Conservation (phyloP, 2,797 vertebrate genomes). For the Malacoctenus gilli region DNA sequence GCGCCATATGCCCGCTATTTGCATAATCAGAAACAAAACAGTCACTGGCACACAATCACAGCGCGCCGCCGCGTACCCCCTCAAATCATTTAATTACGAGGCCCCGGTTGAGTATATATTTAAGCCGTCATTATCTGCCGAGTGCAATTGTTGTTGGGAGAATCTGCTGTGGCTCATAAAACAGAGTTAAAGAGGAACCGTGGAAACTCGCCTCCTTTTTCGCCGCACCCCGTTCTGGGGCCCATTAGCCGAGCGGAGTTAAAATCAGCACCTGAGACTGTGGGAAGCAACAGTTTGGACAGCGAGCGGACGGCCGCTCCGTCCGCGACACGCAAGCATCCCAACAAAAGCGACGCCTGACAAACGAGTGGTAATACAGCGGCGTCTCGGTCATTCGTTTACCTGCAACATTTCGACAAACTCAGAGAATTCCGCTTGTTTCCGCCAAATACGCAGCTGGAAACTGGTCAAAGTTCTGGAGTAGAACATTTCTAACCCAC, state of each 20-base stretch:
- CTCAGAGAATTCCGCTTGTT: too few species aligned
- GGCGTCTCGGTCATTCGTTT: too few species aligned
- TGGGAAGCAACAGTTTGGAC: too few species aligned
- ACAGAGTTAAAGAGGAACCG: slow-evolving; percentile 47
- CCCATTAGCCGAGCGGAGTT: neutral
- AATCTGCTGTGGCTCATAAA: slow-evolving; percentile 51
- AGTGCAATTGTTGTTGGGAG: slow-evolving; percentile 61
- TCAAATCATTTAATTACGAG: slow-evolving; percentile 80
- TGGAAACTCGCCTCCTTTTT: slow-evolving; percentile 30
- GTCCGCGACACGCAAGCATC: too few species aligned
- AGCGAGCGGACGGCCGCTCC: too few species aligned
- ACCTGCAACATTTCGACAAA: too few species aligned
- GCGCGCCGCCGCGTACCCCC: slow-evolving; percentile 69
- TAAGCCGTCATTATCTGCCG: slow-evolving; percentile 72
- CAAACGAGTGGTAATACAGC: too few species aligned
- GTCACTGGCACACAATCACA: slow-evolving; percentile 77
- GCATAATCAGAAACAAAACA: slow-evolving; percentile 77
- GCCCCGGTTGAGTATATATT: slow-evolving; percentile 74
- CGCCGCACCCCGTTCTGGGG: slow-evolving; percentile 19
- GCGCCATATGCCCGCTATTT: slow-evolving; percentile 68
- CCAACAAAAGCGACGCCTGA: too few species aligned
- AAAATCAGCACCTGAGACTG: neutral
- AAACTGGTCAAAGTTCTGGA: too few species aligned
- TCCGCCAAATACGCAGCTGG: too few species aligned
- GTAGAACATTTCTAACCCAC: too few species aligned